A percentile compares a stretch with the other conserved stretches of the same genome.
These are phyloP conservation scores for Dynastes grantii DNA, from an alignment of 2,888 invertebrate species.

Conservation along the genomic window DNA sequence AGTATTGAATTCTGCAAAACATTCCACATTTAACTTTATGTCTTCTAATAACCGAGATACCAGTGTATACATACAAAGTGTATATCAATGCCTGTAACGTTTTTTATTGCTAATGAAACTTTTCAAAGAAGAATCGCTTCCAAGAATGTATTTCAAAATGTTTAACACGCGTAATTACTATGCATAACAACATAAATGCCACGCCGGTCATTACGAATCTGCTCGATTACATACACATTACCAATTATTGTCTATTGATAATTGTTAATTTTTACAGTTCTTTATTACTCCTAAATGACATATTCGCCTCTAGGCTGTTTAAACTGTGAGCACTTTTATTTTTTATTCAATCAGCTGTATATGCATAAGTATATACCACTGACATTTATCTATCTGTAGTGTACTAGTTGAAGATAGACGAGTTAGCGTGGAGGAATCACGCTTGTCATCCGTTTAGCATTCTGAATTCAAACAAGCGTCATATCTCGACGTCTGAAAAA, in stretches of 20 bases:
- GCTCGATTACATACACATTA: background rate
- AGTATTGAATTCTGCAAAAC: too few species aligned
- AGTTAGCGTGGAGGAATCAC: background rate
- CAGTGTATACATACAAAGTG: too few species aligned
- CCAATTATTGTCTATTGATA: background rate
- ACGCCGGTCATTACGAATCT: background rate
- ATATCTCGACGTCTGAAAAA: constrained; percentile 4
- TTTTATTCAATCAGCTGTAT: background rate
- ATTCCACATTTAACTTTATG: too few species aligned
- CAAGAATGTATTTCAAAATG: background rate
- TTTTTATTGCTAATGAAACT: too few species aligned
- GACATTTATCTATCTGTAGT: background rate
- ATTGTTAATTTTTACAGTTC: constrained; percentile 9
- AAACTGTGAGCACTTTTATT: background rate
- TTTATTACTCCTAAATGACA: constrained; percentile 1
- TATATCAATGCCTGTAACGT: too few species aligned
- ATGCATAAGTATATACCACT: background rate
- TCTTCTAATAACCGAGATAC: too few species aligned
- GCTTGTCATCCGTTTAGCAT: constrained; percentile 22
- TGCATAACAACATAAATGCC: background rate
- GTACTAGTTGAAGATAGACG: background rate
- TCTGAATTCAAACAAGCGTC: constrained; percentile 32
- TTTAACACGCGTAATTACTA: background rate
- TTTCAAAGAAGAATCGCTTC: too few species aligned
- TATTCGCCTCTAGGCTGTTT: constrained; percentile 1